Evolutionary conservation across 2,797 vertebrate species (phyloP), one percentile per base, ranked within the genome.

Genomic region (Natrix natrix): DNA sequence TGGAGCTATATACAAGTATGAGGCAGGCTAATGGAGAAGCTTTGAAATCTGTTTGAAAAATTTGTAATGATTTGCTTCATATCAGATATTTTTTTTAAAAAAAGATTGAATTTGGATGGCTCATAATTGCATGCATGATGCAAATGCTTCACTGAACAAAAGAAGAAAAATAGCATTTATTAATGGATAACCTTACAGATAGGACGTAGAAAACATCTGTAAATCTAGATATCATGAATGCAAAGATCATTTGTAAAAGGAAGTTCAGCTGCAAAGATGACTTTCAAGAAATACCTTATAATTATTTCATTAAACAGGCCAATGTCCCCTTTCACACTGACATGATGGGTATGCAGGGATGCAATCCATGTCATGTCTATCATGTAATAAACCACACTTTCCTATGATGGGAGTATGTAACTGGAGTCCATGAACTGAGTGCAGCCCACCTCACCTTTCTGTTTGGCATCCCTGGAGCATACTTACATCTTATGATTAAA

Each of bases 141-240:
- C 88, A 74, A 91, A 66, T 86, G 24, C 87, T 95, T 95, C 61
- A 93, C 10, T 86, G 90, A 94, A 61, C 26, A 90, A 93, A 89
- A 59, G 5, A 92, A 20, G 88, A 26, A n/a, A 93, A 94, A 57
- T 69, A 0, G 2, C 26, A 12, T 57, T 22, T 56, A 28, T 93
- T 48, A 8, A 63, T 57, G 2, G 86, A 69, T 48, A 90, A 1
- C 54, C 91, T 48, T 37, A 93, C 48, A 93, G 14, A 61, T n/a
- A 78, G 32, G 16, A 63, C 28, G 3, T 28, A 37, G 28, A 43
- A 88, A 92, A 20, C 3, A 13, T 54, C 32, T 88, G 14, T 48
- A 88, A 59, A 88, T 88, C 48, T 24, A 88, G 24, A 56, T n/a
- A 66, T 56, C 8, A 13, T 86, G 17, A 8, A 52, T 52, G 16